Base-by-base conservation (phyloP, 1,140 invertebrate genomes). In the Drosophila watanabei region DNA sequence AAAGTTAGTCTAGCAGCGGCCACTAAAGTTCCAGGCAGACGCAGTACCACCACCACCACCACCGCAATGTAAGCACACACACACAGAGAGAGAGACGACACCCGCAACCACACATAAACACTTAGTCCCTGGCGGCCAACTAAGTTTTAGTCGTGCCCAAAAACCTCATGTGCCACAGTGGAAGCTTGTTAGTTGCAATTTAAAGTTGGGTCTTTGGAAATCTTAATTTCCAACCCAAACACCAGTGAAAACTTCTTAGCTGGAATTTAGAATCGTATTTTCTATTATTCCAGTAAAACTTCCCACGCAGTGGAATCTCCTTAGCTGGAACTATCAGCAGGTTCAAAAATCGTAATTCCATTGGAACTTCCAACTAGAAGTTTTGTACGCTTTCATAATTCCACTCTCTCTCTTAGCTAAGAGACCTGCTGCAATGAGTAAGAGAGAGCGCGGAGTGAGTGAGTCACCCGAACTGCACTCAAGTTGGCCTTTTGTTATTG, bases 1-100 rank as follows among this genome's bases (percentile, higher is more conserved):
- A 89, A 89, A 89, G 86, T 89, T 89, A 89, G 87, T 64, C 70
- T 89, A 89, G 86, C 57, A 63, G 75, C 59, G 82, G 82, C 86
- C 75, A 90, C 86, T 89, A 89, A 90, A 89, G 79, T 90, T 90
- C 75, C 68, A 58, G 32, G 37, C 75, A 61, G 78, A 87, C 62
- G 72, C 71, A 82, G 46, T 7, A 48, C 2, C 45, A 18, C 1
- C 24, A 24, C 18, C 9, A 18, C 3, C 66, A 75, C 57, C 51
- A 20, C 33, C 33, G 33, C 82, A 81, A 79, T n/a, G 68, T 52
- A 71, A 52, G 48, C 60, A 59, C 37, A 41, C 18, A 32, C 41
- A 24, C 28, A 63, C 46, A 43, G 32, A 37, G 30, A 35, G 37
- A n/a, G n/a, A n/a, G n/a, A n/a, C n/a, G n/a, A 35, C 24, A 32